These are phyloP conservation scores for Clarias macrocephalus DNA, from an alignment of 2,113 vertebrate species.

Conservation along the genomic window DNA sequence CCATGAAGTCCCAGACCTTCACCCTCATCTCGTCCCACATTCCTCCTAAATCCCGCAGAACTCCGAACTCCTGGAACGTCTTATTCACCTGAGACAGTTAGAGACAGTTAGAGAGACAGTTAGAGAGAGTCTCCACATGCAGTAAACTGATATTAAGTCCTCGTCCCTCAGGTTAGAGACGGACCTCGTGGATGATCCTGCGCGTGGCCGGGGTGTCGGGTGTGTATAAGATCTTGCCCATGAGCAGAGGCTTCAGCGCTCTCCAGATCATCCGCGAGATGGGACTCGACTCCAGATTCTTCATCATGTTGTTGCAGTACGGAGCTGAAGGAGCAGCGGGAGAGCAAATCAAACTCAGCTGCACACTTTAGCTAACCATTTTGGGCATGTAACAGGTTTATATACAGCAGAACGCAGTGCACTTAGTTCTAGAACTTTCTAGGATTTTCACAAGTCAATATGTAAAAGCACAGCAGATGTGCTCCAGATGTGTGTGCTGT, in stretches of 20 bases:
- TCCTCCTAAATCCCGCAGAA: conserved; percentile 88
- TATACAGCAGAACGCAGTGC: too few relatives aligned
- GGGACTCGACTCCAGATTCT: conserved; percentile 88
- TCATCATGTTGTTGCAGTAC: conserved; percentile 95
- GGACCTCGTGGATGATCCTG: conserved; percentile 90
- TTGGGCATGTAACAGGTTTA: too few relatives aligned
- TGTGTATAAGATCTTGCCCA: conserved; percentile 96
- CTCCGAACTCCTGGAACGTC: conserved; percentile 92
- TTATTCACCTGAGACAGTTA: conserved; percentile 88
- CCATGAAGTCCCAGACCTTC: conserved; percentile 89
- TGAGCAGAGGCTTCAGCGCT: conserved; percentile 90
- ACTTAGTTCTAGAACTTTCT: too few relatives aligned
- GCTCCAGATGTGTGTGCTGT: neutral
- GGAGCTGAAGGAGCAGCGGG: conserved; percentile 75
- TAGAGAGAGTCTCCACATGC: neutral
- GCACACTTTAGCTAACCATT: too few relatives aligned
- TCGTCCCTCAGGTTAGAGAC: neutral
- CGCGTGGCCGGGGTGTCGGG: conserved; percentile 90
- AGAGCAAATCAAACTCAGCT: neutral
- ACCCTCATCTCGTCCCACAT: conserved; percentile 94
- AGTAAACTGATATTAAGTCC: neutral
- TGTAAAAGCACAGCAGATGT: neutral
- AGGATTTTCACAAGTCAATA: neutral
- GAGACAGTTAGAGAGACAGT: neutral
- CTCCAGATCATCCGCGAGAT: conserved; percentile 97